Evolutionary conservation across 2,888 invertebrate genomes (phyloP), one percentile per base, ranked within the genome.

Genomic region (Dusona sp.): DNA sequence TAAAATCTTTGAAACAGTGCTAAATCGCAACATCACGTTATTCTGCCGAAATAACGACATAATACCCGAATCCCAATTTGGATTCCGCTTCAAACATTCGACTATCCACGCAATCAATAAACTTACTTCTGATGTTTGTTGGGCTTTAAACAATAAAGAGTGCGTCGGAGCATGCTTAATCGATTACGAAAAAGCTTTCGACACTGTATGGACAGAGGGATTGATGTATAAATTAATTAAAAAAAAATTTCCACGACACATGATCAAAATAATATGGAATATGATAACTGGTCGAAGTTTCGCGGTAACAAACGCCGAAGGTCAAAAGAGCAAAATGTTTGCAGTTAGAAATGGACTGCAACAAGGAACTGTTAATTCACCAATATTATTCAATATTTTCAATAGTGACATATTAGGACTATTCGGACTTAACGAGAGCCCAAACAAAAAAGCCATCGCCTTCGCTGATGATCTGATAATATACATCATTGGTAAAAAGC

Each of bases 21-120:
- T 91, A 0, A 90, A 89, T 38, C 85, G 88, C 9, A 29, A 81
- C 0, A 78, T 90, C 8, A 16, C 36, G 0, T 42, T 42, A 3
- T 61, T 64, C 19, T 88, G 88, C n/a, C 54, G 79, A 0, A 19
- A 64, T 0, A 83, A 89, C 3, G 79, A 89, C 0, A 78, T 90
- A 0, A 88, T 91, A 0, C 89, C 90, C 0, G 83, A 90, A 1
- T 16, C 61, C 0, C 91, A 91, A 84, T 91, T 90, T 65, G 91
- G 90, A 0, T 91, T 90, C 45, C 86, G 88, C 22, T 72, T 54
- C 8, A 42, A 67, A 2, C 89, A 90, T 48, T 89, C 88, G 0
- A 91, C 90, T 1, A 19, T 33, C 13, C 64, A 75, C 29, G 75
- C 75, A 2, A 61, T 75, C 1, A 33, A 29, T 19, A 81, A 85